phyloP scores from a whole-genome alignment of 1,140 invertebrate genomes.

The Drosophila setifemur region DNA sequence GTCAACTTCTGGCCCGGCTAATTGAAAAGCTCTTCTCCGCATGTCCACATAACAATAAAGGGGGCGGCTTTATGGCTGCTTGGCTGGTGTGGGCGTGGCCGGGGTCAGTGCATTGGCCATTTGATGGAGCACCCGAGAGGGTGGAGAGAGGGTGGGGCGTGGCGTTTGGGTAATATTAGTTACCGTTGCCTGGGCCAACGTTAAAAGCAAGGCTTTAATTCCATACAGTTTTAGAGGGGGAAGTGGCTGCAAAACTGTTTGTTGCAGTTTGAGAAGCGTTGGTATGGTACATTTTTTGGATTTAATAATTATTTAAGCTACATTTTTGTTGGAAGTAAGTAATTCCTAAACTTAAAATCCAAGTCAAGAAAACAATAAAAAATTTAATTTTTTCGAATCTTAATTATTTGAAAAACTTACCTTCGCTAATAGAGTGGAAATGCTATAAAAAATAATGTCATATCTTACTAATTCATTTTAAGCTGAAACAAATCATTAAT shows the following conservation, averaged over 20 bases:
- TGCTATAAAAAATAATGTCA: too few relatives aligned
- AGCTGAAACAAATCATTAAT: too few relatives aligned
- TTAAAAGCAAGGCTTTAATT: neutral
- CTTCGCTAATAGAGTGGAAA: too few relatives aligned
- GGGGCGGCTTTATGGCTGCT: conserved; percentile 8
- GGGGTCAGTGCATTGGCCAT: conserved; percentile 42
- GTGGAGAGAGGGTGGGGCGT: neutral
- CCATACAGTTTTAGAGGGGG: neutral
- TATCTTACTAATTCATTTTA: too few relatives aligned
- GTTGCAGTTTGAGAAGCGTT: too few relatives aligned
- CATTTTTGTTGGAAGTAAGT: too few relatives aligned
- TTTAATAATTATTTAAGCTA: too few relatives aligned
- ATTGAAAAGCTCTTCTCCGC: conserved; percentile 42
- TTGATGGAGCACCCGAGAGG: neutral
- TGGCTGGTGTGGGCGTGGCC: conserved; percentile 14
- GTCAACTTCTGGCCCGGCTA: conserved; percentile 52
- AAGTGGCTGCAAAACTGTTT: neutral
- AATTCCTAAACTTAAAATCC: too few relatives aligned
- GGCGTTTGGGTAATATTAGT: conserved; percentile 21
- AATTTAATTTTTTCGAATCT: too few relatives aligned
- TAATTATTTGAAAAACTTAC: too few relatives aligned
- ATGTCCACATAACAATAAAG: conserved; percentile 46
- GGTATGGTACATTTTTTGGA: too few relatives aligned
- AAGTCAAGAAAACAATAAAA: too few relatives aligned
- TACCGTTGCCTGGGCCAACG: conserved; percentile 26